Conservation (phyloP, 1,140 invertebrate species). For the Cepaea nemoralis region DNA sequence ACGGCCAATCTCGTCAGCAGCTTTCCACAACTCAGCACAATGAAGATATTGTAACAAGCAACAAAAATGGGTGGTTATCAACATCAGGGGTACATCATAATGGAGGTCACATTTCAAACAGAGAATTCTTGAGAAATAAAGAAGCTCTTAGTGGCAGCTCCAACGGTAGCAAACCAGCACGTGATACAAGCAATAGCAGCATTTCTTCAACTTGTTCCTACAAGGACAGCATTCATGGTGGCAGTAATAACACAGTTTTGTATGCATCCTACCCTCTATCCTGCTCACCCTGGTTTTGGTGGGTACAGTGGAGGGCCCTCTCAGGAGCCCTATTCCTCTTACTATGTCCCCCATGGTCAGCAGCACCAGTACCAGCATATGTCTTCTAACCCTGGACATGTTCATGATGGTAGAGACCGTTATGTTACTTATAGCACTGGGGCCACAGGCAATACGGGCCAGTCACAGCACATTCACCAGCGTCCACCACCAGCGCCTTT, state of each 20-base stretch:
- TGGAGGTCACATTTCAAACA: slow-evolving; percentile 21
- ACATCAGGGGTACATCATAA: slow-evolving; percentile 31
- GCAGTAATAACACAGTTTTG: neutral
- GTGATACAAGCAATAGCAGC: slow-evolving; percentile 61
- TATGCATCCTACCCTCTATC: slow-evolving; percentile 12
- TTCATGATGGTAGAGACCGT: slow-evolving; percentile 2
- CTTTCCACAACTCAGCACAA: slow-evolving; percentile 2
- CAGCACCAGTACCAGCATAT: slow-evolving; percentile 8
- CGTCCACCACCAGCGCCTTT: slow-evolving; percentile 25
- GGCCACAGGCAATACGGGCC: neutral
- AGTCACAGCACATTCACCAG: neutral
- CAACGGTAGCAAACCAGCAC: slow-evolving; percentile 37
- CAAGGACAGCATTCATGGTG: slow-evolving; percentile 38
- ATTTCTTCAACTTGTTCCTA: slow-evolving; percentile 59
- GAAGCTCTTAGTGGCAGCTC: slow-evolving; percentile 30
- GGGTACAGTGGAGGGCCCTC: slow-evolving; percentile 3
- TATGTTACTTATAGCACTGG: neutral
- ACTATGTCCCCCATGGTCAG: neutral
- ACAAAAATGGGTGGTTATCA: slow-evolving; percentile 46
- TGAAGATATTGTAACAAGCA: slow-evolving; percentile 3
- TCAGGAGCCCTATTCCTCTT: slow-evolving; percentile 4
- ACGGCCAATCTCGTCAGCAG: neutral
- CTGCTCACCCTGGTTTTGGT: neutral
- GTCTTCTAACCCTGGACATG: neutral
- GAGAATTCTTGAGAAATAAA: slow-evolving; percentile 33